These are phyloP conservation scores for Smittia sp. DNA, from an alignment of 2,888 invertebrate species.

Conservation along the genomic window DNA sequence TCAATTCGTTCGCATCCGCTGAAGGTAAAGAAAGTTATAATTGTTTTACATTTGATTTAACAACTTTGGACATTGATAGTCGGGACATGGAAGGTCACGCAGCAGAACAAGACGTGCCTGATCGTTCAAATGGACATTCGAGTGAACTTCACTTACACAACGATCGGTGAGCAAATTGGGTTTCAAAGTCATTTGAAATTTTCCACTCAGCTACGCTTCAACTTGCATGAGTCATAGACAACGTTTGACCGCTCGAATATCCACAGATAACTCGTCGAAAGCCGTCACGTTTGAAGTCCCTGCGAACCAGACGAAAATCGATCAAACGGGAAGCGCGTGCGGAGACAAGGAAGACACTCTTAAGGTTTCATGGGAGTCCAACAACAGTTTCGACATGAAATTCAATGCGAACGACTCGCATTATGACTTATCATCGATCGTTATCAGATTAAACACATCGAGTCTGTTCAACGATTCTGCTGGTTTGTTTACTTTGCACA, in stretches of 20 bases:
- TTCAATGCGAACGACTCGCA: neutral
- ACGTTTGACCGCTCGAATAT: neutral
- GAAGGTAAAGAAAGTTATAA: neutral
- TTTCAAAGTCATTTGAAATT: neutral
- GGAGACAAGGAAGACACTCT: neutral
- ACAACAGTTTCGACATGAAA: neutral
- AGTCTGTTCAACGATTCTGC: neutral
- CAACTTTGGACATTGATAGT: neutral
- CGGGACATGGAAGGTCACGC: neutral
- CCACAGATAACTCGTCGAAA: neutral
- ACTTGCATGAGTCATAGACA: neutral
- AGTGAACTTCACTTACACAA: conserved; percentile 4
- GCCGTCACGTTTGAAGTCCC: neutral
- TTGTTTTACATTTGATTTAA: neutral
- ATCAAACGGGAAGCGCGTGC: neutral
- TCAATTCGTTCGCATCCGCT: too few relatives aligned
- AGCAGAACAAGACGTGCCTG: neutral
- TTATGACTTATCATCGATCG: neutral
- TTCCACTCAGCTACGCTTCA: neutral
- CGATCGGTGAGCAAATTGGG: neutral
- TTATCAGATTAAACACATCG: neutral
- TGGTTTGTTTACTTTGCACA: neutral
- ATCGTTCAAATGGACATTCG: conserved; percentile 9
- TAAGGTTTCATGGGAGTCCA: neutral
- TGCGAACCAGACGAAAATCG: neutral